Percentiles rank a stretch among this genome's conserved stretches.
These are phyloP conservation scores for Limnephilus marmoratus DNA, from an alignment of 2,888 invertebrate species.

Conservation along the genomic window DNA sequence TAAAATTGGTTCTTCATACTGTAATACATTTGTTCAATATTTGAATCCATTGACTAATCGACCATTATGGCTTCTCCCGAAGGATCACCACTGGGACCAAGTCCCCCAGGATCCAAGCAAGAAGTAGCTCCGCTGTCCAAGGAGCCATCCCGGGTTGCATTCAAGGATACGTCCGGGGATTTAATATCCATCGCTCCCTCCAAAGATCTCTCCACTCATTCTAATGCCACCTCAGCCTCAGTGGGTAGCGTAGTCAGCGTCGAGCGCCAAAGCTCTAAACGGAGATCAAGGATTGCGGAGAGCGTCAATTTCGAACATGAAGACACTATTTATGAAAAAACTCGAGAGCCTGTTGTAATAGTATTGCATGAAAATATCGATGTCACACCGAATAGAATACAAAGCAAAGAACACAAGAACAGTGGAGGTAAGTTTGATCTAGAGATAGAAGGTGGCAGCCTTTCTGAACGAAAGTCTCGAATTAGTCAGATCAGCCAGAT, in stretches of 20 bases:
- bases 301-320: background rate
- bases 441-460: constrained; percentile 2
- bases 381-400: constrained; percentile 48
- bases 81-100: background rate
- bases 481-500: background rate
- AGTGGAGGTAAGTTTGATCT: constrained; percentile 12
- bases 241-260: background rate
- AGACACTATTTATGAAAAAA: background rate
- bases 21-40: background rate
- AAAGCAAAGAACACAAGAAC: background rate
- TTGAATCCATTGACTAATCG: background rate
- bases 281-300: background rate
- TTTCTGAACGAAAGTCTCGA: background rate
- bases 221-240: background rate
- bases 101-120: background rate
- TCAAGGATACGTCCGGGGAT: background rate
- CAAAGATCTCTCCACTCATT: background rate
- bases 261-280: background rate
- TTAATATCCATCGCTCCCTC: background rate
- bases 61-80: background rate
- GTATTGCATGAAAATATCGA: constrained; percentile 36
- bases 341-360: background rate
- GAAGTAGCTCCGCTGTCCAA: background rate
- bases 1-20: background rate
- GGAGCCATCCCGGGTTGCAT: background rate